Evolutionary conservation across 2,797 vertebrate genomes (phyloP).

Genomic region (Oryzias sinensis): DNA sequence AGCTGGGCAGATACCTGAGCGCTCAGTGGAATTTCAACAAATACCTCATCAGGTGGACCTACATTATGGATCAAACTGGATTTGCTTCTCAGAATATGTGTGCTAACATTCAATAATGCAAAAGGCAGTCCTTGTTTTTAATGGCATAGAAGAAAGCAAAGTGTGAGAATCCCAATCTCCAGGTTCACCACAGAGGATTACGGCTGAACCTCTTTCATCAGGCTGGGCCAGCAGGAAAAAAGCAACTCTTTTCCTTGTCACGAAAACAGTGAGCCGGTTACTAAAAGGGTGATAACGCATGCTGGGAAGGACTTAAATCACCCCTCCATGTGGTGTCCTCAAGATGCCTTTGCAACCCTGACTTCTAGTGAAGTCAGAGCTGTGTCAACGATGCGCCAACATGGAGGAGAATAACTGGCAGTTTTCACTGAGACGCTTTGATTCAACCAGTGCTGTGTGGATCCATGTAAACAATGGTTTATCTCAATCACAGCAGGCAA

Average conservation of each 20-base stretch:
- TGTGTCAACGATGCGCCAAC: conserved; percentile 50
- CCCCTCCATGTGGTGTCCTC: conserved; percentile 45
- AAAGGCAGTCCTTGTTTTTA: conserved; percentile 46
- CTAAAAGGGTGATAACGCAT: conserved; percentile 48
- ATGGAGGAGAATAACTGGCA: conserved; percentile 7
- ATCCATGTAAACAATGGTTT: conserved; percentile 18
- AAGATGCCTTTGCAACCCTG: conserved; percentile 56
- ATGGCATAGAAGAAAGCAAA: conserved; percentile 31
- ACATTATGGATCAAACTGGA: conserved; percentile 34
- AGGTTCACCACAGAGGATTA: conserved; percentile 71
- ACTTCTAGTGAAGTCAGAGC: conserved; percentile 49
- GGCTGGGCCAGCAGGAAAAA: conserved; percentile 67
- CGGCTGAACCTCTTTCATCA: conserved; percentile 70
- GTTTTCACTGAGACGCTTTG: conserved; percentile 4
- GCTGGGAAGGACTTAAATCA: conserved; percentile 33
- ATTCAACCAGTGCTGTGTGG: not conserved
- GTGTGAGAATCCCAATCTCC: conserved; percentile 69
- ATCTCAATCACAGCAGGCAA: conserved; percentile 28
- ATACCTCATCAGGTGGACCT: conserved; percentile 28
- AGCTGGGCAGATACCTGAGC: conserved; percentile 19
- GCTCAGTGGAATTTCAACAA: conserved; percentile 23
- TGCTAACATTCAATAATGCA: conserved; percentile 52
- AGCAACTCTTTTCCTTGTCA: conserved; percentile 41
- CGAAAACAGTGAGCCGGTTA: conserved; percentile 65
- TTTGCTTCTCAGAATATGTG: conserved; percentile 22